phyloP scores from a whole-genome alignment of 2,113 vertebrate genomes.

The Myotis brandtii region DNA sequence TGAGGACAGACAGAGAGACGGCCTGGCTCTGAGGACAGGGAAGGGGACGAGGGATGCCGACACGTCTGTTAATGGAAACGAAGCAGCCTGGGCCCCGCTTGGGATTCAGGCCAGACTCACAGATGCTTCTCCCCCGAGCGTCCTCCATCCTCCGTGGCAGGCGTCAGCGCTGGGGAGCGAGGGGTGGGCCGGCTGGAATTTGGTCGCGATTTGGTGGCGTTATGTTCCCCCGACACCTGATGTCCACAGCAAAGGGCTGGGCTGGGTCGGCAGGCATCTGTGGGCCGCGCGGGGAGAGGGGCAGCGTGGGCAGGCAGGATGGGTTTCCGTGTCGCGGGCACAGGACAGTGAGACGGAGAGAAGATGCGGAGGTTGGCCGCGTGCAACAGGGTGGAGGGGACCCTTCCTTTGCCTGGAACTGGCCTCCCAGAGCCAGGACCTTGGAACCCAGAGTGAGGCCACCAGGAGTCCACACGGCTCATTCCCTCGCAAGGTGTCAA shows the following conservation, averaged over 20 bases:
- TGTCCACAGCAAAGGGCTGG: neutral
- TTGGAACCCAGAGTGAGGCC: too few species aligned
- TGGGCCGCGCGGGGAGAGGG: neutral
- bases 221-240: accelerated
- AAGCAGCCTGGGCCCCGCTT: neutral
- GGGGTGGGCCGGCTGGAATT: neutral
- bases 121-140: neutral
- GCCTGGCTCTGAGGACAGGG: too few species aligned
- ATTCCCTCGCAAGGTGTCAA: too few species aligned
- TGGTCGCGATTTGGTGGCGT: accelerated
- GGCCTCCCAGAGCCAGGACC: neutral
- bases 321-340: neutral
- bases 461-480: too few species aligned
- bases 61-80: neutral
- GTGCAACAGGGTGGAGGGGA: too few species aligned
- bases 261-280: too few species aligned
- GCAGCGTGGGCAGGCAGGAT: too few species aligned
- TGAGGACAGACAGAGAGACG: too few species aligned
- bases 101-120: neutral
- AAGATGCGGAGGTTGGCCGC: neutral
- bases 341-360: neutral
- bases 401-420: neutral
- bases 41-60: neutral
- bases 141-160: neutral
- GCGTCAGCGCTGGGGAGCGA: accelerated